Evolutionary conservation across 2,888 invertebrate species (phyloP), one percentile per base, ranked within the genome.

Genomic region (Himalopsyche tibetana): DNA sequence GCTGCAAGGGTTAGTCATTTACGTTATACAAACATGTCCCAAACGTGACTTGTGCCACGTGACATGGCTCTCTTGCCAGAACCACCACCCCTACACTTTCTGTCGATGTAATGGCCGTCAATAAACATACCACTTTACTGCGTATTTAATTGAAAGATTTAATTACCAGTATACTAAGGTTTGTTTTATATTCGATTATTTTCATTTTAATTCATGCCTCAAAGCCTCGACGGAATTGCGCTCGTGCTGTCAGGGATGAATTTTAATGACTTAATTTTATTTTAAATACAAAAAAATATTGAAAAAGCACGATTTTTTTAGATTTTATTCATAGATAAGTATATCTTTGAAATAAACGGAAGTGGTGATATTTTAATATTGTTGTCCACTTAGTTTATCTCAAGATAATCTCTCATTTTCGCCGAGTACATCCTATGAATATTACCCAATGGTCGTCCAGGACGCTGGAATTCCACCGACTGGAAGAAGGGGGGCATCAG

Each of bases 131-230:
- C 63, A 63, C 63, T 63, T 63, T 19, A n/a, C 63, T 63, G 63
- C 19, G 63, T 63, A 63, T n/a, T 63, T 63, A 63, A 63, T 63
- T 63, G 63, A 63, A 63, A 63, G 63, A 63, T 63, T 63, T 63
- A 63, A 63, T 63, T 63, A 63, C 63, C 9, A 19, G 19, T 51
- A 15, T 4, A 51, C 51, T 51, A 15, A 63, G 3, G 11, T 63
- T n/a, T 28, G n/a, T 11, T 63, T 63, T 63, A 6, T 63, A 19
- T 63, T 63, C 28, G 63, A 4, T 19, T 63, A 19, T 19, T 19
- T 63, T 6, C 63, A 19, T 19, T 63, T 63, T 63, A 9, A 0
- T 63, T 63, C 19, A 42, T 8, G 9, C 42, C 42, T 9, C 11
- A 56, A 55, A 11, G 55, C 55, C 55, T 55, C 5, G 8, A n/a